These are phyloP conservation scores for Discoglossus pictus DNA, from an alignment of 2,797 vertebrate species.

Conservation along the genomic window DNA sequence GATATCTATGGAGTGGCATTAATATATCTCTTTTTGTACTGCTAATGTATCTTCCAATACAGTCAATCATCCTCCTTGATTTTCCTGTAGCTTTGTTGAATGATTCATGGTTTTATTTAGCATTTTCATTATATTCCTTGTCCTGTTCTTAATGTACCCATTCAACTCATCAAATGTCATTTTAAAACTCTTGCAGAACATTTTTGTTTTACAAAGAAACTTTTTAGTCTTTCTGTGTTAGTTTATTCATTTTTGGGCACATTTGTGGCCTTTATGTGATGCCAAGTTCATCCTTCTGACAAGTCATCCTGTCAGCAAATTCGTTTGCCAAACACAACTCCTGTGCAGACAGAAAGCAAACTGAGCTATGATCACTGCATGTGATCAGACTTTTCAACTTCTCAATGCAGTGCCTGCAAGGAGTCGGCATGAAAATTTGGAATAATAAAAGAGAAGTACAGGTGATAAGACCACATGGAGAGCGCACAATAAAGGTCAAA, in stretches of 20 bases:
- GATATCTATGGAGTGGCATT: too few relatives aligned
- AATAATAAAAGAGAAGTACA: slow-evolving; percentile 33
- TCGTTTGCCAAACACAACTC: slow-evolving; percentile 38
- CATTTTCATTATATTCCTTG: too few relatives aligned
- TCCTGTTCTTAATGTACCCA: too few relatives aligned
- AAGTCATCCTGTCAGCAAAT: slow-evolving; percentile 45
- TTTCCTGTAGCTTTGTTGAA: too few relatives aligned
- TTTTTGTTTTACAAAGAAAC: too few relatives aligned
- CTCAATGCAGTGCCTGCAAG: slow-evolving; percentile 42
- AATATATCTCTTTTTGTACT: too few relatives aligned
- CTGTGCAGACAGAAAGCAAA: slow-evolving; percentile 38
- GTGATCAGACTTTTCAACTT: slow-evolving; percentile 39
- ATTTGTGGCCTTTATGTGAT: slow-evolving; percentile 35
- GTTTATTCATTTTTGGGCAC: slow-evolving; percentile 15
- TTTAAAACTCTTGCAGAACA: too few relatives aligned
- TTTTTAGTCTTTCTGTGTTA: slow-evolving; percentile 6
- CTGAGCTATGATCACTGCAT: slow-evolving; percentile 43
- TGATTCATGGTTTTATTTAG: too few relatives aligned
- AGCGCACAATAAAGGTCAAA: slow-evolving; percentile 27
- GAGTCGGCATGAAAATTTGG: slow-evolving; percentile 35
- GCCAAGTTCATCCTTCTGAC: slow-evolving; percentile 47
- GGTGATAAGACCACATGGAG: slow-evolving; percentile 32
- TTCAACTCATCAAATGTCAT: too few relatives aligned
- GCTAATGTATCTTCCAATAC: too few relatives aligned
- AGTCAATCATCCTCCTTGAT: too few relatives aligned